Conservation (phyloP, 2,888 invertebrate genomes). For the Machimus atricapillus region DNA sequence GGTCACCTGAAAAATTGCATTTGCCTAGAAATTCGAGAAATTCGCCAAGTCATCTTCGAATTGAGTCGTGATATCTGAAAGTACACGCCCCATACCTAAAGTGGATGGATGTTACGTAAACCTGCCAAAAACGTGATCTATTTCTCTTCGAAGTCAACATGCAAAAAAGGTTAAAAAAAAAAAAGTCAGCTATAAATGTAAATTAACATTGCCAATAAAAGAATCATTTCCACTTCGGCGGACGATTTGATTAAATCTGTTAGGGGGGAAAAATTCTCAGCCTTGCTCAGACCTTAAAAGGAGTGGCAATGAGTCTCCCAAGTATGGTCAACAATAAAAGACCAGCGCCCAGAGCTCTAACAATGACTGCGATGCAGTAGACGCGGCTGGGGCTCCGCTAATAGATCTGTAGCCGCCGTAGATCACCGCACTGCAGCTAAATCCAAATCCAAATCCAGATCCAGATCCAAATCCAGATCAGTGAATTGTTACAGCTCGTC, state of each 20-base stretch:
- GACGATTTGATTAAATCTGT: neutral
- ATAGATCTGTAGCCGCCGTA: conserved; percentile 2
- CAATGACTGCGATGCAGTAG: conserved; percentile 7
- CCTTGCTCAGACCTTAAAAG: conserved; percentile 35
- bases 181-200: neutral
- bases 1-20: neutral
- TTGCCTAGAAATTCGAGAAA: neutral
- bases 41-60: neutral
- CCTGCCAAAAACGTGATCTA: conserved; percentile 4
- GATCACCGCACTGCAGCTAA: neutral
- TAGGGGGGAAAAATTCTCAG: neutral
- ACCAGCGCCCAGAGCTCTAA: neutral
- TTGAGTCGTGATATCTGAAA: neutral
- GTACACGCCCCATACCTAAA: neutral
- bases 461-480: neutral
- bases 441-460: neutral
- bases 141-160: neutral
- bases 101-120: neutral
- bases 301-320: conserved; percentile 31
- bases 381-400: neutral
- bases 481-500: conserved; percentile 4
- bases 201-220: neutral
- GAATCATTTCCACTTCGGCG: neutral
- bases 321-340: conserved; percentile 27
- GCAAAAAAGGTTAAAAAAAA: neutral